These are phyloP conservation scores for Electrophaes corylata DNA, from an alignment of 2,888 invertebrate species.

Conservation along the genomic window DNA sequence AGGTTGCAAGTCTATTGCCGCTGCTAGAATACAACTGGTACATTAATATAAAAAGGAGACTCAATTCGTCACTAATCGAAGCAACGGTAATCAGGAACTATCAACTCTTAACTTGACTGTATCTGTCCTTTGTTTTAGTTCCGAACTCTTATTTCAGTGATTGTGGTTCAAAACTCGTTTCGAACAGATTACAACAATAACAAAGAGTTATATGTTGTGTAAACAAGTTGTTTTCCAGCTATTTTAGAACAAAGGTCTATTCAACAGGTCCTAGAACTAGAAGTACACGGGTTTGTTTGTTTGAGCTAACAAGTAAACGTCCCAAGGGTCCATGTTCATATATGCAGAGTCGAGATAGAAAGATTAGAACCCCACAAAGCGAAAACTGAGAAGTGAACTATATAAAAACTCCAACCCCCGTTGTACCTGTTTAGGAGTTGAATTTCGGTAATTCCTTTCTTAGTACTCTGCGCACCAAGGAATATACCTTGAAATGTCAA, in stretches of 20 bases:
- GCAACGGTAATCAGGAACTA: constrained; percentile 19
- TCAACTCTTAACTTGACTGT: constrained; percentile 2
- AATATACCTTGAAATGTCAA: too few species aligned
- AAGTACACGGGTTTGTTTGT: constrained; percentile 33
- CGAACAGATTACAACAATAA: constrained; percentile 33
- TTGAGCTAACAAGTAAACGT: constrained; percentile 39
- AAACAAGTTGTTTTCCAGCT: constrained; percentile 36
- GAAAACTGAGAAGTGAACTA: background rate
- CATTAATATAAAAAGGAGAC: background rate
- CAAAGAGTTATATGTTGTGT: constrained; percentile 32
- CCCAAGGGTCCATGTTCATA: constrained; percentile 16
- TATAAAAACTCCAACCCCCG: too few species aligned
- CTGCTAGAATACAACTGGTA: too few species aligned
- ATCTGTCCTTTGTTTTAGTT: constrained; percentile 17
- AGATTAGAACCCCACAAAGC: background rate
- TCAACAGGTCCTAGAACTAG: constrained; percentile 51
- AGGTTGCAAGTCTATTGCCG: too few species aligned
- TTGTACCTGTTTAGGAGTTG: too few species aligned
- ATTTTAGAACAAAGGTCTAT: constrained; percentile 43
- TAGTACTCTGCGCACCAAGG: too few species aligned
- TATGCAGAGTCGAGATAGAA: background rate
- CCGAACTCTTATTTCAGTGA: constrained; percentile 21
- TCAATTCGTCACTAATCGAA: background rate
- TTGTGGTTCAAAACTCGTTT: constrained; percentile 31
- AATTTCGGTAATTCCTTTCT: too few species aligned